Evolutionary conservation across 64 coral and sea anemone species (phyloP), one percentile per base, ranked within the genome.

Genomic region (Anthopleura sola): DNA sequence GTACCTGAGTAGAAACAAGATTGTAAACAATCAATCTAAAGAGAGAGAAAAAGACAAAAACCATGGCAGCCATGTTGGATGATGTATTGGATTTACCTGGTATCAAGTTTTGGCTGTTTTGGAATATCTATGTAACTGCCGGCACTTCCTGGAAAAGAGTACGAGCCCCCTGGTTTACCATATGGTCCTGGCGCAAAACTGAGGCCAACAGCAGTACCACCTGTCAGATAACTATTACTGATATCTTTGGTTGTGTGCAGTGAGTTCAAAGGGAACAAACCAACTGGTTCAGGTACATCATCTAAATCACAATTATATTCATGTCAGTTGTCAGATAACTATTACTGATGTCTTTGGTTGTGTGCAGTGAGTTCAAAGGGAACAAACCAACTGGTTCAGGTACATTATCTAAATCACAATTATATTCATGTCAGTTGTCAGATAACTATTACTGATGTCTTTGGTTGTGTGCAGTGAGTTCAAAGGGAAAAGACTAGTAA

Each of bases 61-160:
- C 39, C 49, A 8, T 51, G 49, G 49, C 9, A 51, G 12, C 9
- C 9, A 51, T 51, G 49, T 51, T 51, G 49, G 10, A 51, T 51
- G 10, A 51, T 51, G 5, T 14, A 14, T 51, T 44, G 39, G 49
- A 51, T 4, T 51, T 82, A 82, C 80, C 80, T 82, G 23, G 80
- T 53, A 20, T 82, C 51, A 24, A 82, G 36, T 17, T 40, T 50
- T 46, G 68, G 55, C 13, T 39, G 69, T 19, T 85, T 78, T 78
- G 89, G 89, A 33, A 91, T 78, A 13, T 79, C 83, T 12, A 91
- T 91, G 19, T 46, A 91, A 31, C 89, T 91, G 84, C 23, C 53
- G 20, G 82, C 68, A 34, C 32, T 91, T 6, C 89, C 89, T 51
- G 68, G 58, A 29, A 91, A 91, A 38, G 86, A 60, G 84, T 91